Base-by-base conservation (phyloP, 2,888 invertebrate genomes). In the Latrodectus hesperus region DNA sequence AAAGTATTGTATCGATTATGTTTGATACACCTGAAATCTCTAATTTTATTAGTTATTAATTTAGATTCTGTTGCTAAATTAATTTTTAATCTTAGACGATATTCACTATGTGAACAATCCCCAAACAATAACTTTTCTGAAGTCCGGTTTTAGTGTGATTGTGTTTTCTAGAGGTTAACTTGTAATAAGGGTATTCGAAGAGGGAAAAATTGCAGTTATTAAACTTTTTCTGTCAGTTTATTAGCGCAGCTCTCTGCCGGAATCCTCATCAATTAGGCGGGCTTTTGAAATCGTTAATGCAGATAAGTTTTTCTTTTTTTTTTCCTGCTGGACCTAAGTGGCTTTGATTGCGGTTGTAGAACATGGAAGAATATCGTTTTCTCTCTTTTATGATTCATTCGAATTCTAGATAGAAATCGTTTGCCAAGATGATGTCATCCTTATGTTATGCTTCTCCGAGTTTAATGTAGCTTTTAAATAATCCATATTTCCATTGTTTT, bases 91-190 rank as follows among this genome's bases (percentile, higher is more conserved):
- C 38, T 38, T 38, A 38, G 4, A 38, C 38, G 38, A 38, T 38
- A 38, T 38, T 38, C 38, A 38, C 38, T 38, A 38, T 38, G 38
- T 38, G 38, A 38, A 38, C 38, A 38, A 38, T 38, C 38, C 38
- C 38, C 38, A 6, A 38, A 38, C 2, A 38, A 38, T 38, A 38
- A 38, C 60, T 60, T 60, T 60, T n/a, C 22, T 17, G 12, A 83
- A 70, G 76, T 83, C 83, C 76, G 76, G 76, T 83, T 83, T 38
- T 70, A 9, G 51, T 67, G 67, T 82, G 74, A 11, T 65, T 53
- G 22, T 72, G 55, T 64, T 80, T 72, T 51, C 64, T 26, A 49
- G 51, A 72, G 72, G 72, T 60, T n/a, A 16, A 49, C 53, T 26
- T 74, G 74, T 81, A 81, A 81, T 68, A 67, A 81, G 74, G 67